phyloP scores from a whole-genome alignment of 2,113 vertebrate genomes.

The Leiothrix lutea region DNA sequence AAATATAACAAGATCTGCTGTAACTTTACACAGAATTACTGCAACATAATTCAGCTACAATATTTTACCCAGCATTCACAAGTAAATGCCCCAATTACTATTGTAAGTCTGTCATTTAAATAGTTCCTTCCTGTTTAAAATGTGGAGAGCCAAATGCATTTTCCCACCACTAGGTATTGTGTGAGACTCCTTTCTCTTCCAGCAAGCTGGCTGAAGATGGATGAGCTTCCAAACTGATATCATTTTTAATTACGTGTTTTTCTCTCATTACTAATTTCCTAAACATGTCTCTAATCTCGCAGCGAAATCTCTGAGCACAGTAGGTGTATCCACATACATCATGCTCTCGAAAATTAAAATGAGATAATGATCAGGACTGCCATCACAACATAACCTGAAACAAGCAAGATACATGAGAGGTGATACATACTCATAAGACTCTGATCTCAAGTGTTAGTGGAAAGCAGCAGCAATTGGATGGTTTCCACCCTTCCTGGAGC shows the following conservation, averaged over 20 bases:
- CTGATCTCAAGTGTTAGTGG: constrained; percentile 31
- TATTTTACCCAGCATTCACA: background rate
- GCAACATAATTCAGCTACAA: background rate
- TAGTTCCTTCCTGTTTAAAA: constrained; percentile 68
- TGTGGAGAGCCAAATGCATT: constrained; percentile 33
- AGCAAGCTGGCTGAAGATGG: constrained; percentile 57
- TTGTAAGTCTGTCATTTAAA: constrained; percentile 53
- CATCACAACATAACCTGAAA: constrained; percentile 52
- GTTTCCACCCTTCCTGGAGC: background rate
- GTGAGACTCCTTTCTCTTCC: constrained; percentile 53
- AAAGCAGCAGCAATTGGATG: background rate
- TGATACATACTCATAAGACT: background rate
- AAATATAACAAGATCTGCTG: background rate
- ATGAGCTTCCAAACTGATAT: constrained; percentile 58
- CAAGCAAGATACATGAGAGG: constrained; percentile 1
- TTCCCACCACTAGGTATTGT: constrained; percentile 60
- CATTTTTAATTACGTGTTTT: constrained; percentile 54
- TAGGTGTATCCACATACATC: constrained; percentile 42
- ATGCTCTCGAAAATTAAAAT: constrained; percentile 57
- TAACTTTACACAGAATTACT: background rate
- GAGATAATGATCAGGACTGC: constrained; percentile 55
- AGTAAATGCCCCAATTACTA: constrained; percentile 40
- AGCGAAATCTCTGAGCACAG: background rate
- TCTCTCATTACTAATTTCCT: constrained; percentile 64
- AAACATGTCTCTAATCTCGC: constrained; percentile 53